Evolutionary conservation across 2,113 vertebrate species (phyloP).

Genomic region (Ovibos moschatus): DNA sequence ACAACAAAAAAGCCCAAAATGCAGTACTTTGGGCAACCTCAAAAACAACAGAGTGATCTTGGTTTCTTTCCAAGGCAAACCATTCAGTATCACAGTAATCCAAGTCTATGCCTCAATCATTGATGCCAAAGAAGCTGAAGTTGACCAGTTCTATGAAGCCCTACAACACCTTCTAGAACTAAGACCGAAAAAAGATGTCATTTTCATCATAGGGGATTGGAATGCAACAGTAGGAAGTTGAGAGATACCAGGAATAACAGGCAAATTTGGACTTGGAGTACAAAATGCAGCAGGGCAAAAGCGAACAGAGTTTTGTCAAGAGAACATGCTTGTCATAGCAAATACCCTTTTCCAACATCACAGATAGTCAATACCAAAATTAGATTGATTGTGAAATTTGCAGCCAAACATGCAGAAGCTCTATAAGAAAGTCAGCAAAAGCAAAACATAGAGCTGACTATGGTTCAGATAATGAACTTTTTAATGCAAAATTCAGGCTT

Average conservation of each 20-base stretch:
- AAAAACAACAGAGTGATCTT: neutral
- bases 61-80: neutral
- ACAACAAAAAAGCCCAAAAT: neutral
- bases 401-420: neutral
- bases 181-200: neutral
- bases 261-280: neutral
- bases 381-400: neutral
- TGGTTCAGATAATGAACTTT: neutral
- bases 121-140: neutral
- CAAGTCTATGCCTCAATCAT: neutral
- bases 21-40: neutral
- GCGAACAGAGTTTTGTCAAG: neutral
- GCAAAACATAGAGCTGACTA: neutral
- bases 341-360: neutral
- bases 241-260: neutral
- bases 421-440: neutral
- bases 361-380: neutral
- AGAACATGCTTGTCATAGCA: neutral
- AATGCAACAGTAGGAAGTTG: neutral
- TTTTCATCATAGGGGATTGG: neutral
- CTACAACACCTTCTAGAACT: neutral
- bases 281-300: neutral
- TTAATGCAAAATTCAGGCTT: neutral
- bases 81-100: neutral
- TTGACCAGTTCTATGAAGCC: neutral